Percentiles rank a stretch among this genome's conserved stretches.
These are phyloP conservation scores for Heliconius nattereri DNA, from an alignment of 1,140 invertebrate species.

Conservation along the genomic window DNA sequence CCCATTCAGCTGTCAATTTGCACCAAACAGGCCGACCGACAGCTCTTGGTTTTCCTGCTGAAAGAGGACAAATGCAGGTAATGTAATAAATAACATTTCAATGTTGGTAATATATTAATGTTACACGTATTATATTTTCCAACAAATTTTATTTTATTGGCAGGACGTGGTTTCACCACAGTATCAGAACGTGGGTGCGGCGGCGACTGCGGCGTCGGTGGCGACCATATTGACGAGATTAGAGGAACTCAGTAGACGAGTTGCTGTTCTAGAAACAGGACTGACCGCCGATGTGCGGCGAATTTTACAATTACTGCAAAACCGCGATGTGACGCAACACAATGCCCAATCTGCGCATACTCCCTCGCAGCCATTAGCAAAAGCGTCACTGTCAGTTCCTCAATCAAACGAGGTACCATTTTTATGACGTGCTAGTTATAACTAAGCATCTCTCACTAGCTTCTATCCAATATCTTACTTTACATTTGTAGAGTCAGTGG, in stretches of 20 bases:
- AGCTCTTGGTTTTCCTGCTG: constrained; percentile 59
- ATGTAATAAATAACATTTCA: constrained; percentile 22
- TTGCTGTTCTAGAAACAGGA: constrained; percentile 84
- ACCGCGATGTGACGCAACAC: constrained; percentile 78
- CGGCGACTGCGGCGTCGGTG: constrained; percentile 58
- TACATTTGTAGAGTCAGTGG: constrained; percentile 55
- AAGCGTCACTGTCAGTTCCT: constrained; percentile 73
- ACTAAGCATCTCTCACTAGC: neutral
- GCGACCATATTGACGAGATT: constrained; percentile 80
- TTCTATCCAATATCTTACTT: neutral
- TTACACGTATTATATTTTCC: neutral
- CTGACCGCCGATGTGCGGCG: constrained; percentile 85
- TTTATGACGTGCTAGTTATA: neutral
- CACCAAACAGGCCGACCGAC: constrained; percentile 67
- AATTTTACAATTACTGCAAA: constrained; percentile 85
- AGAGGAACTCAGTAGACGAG: constrained; percentile 84
- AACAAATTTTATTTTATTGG: neutral
- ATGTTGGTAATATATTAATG: neutral
- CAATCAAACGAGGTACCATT: constrained; percentile 61
- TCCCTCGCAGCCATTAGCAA: constrained; percentile 64
- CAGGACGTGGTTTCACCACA: constrained; percentile 72
- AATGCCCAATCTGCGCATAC: constrained; percentile 65
- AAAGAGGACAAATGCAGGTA: constrained; percentile 62
- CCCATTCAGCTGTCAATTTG: constrained; percentile 76
- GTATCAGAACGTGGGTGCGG: constrained; percentile 73